Percentiles rank a stretch among this genome's conserved stretches.
phyloP scores from a whole-genome alignment of 1,140 invertebrate genomes.

The Drosophila pruinosa region DNA sequence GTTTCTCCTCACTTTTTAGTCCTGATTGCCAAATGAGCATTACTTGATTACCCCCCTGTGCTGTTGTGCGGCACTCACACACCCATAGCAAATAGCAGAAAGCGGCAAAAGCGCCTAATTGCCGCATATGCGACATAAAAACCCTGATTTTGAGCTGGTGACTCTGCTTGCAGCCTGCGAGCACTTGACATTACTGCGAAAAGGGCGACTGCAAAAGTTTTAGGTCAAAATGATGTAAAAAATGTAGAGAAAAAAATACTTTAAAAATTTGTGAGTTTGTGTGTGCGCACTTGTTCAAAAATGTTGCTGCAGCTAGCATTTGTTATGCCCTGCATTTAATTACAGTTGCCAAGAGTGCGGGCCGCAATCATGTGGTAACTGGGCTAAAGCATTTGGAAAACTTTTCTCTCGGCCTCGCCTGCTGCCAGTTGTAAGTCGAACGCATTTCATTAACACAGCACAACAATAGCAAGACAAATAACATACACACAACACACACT shows the following conservation, averaged over 20 bases:
- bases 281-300: slow-evolving; percentile 41
- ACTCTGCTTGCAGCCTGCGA: slow-evolving; percentile 43
- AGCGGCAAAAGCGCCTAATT: slow-evolving; percentile 55
- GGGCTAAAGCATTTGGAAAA: slow-evolving; percentile 31
- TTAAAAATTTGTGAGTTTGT: slow-evolving; percentile 49
- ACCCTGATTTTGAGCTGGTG: slow-evolving; percentile 29
- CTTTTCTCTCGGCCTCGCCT: slow-evolving; percentile 58
- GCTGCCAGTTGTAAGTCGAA: slow-evolving; percentile 36
- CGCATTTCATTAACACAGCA: slow-evolving; percentile 79
- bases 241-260: slow-evolving; percentile 52
- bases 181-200: slow-evolving; percentile 68
- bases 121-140: slow-evolving; percentile 65
- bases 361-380: not conserved
- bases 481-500: slow-evolving; percentile 32
- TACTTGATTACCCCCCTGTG: slow-evolving; percentile 78
- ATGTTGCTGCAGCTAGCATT: slow-evolving; percentile 56
- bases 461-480: slow-evolving; percentile 62
- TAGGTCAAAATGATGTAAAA: slow-evolving; percentile 72
- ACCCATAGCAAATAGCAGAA: not conserved
- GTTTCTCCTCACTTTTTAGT: slow-evolving; percentile 16
- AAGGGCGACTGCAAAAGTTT: slow-evolving; percentile 47
- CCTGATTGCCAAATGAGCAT: slow-evolving; percentile 71
- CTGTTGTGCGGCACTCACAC: slow-evolving; percentile 42
- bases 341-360: slow-evolving; percentile 55
- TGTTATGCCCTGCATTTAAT: slow-evolving; percentile 79